Evolutionary conservation across 2,888 invertebrate species (phyloP), one percentile per base, ranked within the genome.

Genomic region (Pandemis cinnamomeana): DNA sequence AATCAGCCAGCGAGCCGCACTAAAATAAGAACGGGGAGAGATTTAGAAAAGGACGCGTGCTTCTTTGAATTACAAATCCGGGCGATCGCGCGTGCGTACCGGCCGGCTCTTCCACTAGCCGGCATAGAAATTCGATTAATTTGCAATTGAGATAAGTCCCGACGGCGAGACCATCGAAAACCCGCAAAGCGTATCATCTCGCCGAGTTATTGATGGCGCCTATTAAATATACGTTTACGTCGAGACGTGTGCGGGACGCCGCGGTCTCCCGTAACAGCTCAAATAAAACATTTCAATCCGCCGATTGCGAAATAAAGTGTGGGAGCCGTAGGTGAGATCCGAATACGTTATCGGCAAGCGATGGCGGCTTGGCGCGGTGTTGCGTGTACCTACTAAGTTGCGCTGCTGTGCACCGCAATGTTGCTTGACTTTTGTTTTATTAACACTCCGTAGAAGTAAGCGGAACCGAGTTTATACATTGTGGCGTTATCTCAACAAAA

Each of bases 181-280:
- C 86, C 87, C 86, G 85, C 87, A 86, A 89, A 87, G 85, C 89
- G 90, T 90, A 91, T 91, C 91, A 91, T 92, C 89, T 91, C 88
- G 85, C 81, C 85, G 87, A 87, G 93, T 94, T 94, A 94, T 94
- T 94, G 94, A 94, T 94, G 91, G 90, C 87, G 84, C 85, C 92
- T 91, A 94, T 94, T 93, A 94, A 94, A 94, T 91, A 91, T 88
- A 91, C 91, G 91, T 94, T 94, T 91, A 84, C 87, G 83, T 77
- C 80, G 82, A 84, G 84, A 86, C 84, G 87, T 86, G 86, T 86
- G 82, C 82, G 82, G 80, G 58, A 58, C 27, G 58, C 81, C 27
- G 27, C 81, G 82, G 82, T 81, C 87, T 83, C 81, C 82, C 79
- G 85, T 87, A 87, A 88, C 87, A 83, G 87, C 84, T 87, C 86